Evolutionary conservation across 2,888 invertebrate species (phyloP).

Genomic region (Timandra comae): DNA sequence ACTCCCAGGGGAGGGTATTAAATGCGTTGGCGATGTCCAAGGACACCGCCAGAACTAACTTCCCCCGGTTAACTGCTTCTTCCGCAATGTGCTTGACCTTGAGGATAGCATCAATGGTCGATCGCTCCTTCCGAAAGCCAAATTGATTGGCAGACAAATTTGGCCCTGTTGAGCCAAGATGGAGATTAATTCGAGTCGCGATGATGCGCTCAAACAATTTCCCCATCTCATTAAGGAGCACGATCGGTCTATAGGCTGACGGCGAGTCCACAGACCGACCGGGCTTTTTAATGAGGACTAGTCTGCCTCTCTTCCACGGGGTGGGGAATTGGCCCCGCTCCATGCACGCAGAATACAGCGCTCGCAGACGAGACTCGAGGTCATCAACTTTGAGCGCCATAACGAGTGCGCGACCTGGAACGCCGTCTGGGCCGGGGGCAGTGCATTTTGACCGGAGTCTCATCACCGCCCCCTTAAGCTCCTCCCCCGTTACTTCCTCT

Average conservation of each 20-base stretch:
- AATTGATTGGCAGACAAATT: neutral
- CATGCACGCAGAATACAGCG: conserved; percentile 5
- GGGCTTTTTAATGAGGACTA: conserved; percentile 7
- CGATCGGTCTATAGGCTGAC: conserved; percentile 12
- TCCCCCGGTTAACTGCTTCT: conserved; percentile 7
- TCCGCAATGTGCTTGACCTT: neutral
- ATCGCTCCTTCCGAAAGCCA: neutral
- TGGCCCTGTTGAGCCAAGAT: neutral
- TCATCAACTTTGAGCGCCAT: conserved; percentile 18
- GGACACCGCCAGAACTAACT: conserved; percentile 15
- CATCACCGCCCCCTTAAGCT: neutral
- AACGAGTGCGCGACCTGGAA: conserved; percentile 78
- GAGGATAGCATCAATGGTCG: neutral
- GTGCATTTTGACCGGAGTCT: neutral
- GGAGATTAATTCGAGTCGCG: neutral
- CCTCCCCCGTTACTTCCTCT: neutral
- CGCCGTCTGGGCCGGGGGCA: conserved; percentile 2
- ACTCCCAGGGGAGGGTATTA: conserved; percentile 14
- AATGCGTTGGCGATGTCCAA: conserved; percentile 21
- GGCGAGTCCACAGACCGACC: conserved; percentile 5
- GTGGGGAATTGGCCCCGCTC: neutral
- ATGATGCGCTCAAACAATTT: conserved; percentile 4
- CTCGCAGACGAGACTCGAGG: neutral
- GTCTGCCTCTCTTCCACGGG: conserved; percentile 4
- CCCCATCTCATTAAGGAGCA: conserved; percentile 9